Conservation (phyloP, 2,797 vertebrate genomes). For the Menidia menidia region DNA sequence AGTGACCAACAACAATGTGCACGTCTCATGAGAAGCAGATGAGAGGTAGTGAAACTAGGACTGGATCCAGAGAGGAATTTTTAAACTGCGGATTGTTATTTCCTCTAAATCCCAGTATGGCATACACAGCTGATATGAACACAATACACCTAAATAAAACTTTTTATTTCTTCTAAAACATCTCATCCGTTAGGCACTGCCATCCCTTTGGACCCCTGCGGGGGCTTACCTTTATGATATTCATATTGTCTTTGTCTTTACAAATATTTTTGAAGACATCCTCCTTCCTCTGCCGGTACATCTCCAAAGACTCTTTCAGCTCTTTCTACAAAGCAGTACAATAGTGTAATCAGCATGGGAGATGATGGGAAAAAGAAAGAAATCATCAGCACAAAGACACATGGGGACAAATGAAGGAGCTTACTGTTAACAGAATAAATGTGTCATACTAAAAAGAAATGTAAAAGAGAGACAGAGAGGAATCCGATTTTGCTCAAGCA, state of each 20-base stretch:
- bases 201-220: conserved; percentile 11
- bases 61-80: conserved; percentile 23
- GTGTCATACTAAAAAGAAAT: too few species aligned
- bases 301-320: conserved; percentile 81
- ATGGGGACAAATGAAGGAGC: background rate
- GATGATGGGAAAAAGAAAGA: conserved; percentile 2
- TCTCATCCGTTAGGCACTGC: conserved; percentile 70
- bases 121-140: background rate
- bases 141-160: too few species aligned
- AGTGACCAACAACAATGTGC: conserved; percentile 6
- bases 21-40: conserved; percentile 7
- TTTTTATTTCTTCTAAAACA: background rate
- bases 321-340: conserved; percentile 76
- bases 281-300: conserved; percentile 72
- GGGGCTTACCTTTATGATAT: conserved; percentile 81
- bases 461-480: background rate
- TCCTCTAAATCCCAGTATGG: conserved; percentile 33
- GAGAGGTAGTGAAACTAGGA: conserved; percentile 19
- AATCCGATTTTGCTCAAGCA: background rate
- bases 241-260: conserved; percentile 78
- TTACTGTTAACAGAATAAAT: background rate
- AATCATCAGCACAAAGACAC: background rate
- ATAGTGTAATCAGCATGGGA: conserved; percentile 17
- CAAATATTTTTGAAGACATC: conserved; percentile 72
- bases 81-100: conserved; percentile 35